A percentile compares a stretch with the other conserved stretches of the same genome.
These are phyloP conservation scores for Pseudomyrmex gracilis DNA, from an alignment of 1,140 invertebrate genomes.

Conservation along the genomic window DNA sequence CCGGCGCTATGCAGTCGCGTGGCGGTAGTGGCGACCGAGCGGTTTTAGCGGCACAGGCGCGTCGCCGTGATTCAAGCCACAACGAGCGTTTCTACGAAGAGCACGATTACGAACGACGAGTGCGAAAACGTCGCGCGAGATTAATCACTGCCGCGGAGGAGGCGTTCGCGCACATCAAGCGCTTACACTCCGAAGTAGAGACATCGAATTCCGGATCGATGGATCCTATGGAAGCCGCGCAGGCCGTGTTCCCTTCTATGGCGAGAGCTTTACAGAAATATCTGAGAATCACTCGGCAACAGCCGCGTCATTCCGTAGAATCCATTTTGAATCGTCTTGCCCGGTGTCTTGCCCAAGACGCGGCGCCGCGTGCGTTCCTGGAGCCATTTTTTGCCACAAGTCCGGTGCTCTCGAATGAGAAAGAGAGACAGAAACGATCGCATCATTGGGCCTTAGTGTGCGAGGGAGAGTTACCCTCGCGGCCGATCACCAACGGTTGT, in stretches of 20 bases:
- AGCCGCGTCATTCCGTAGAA: slow-evolving; percentile 97
- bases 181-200: slow-evolving; percentile 89
- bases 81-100: slow-evolving; percentile 99
- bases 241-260: slow-evolving; percentile 98
- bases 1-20: slow-evolving; percentile 89
- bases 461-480: slow-evolving; percentile 93
- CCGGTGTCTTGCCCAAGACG: slow-evolving; percentile 95
- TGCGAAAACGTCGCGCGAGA: slow-evolving; percentile 95
- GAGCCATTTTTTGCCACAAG: slow-evolving; percentile 94
- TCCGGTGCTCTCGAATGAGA: slow-evolving; percentile 93
- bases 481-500: slow-evolving; percentile 92
- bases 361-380: slow-evolving; percentile 96
- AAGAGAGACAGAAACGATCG: slow-evolving; percentile 89
- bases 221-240: slow-evolving; percentile 97
- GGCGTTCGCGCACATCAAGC: slow-evolving; percentile 98
- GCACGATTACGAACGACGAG: slow-evolving; percentile 97
- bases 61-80: slow-evolving; percentile 94
- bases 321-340: slow-evolving; percentile 95
- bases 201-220: slow-evolving; percentile 88
- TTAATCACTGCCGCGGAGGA: slow-evolving; percentile 97
- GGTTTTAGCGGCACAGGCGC: slow-evolving; percentile 89
- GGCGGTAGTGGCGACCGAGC: slow-evolving; percentile 88
- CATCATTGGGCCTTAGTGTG: slow-evolving; percentile 98
- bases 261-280: slow-evolving; percentile 98
- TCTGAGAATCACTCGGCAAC: slow-evolving; percentile 96